Evolutionary conservation across 2,888 invertebrate species (phyloP).

Genomic region (Euproctis similis): DNA sequence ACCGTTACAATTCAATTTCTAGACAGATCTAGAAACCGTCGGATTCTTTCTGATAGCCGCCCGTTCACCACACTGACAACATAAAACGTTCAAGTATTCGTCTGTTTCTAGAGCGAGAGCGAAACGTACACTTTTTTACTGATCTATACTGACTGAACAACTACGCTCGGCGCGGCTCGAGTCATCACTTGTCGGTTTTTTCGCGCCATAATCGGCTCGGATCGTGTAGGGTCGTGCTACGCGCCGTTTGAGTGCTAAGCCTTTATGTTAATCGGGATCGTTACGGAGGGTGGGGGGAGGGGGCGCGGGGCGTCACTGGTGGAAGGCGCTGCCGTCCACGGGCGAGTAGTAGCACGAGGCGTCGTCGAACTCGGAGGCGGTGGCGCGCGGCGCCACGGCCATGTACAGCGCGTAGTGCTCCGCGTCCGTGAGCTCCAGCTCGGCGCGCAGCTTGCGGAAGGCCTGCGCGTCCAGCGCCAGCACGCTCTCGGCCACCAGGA

Average conservation of each 20-base stretch:
- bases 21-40: neutral
- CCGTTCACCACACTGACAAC: neutral
- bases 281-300: too few relatives aligned
- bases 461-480: constrained; percentile 59
- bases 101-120: too few relatives aligned
- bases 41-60: neutral
- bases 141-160: too few relatives aligned
- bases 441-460: constrained; percentile 61
- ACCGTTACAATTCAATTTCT: neutral
- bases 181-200: too few relatives aligned
- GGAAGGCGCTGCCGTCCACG: constrained; percentile 85
- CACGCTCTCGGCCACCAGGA: constrained; percentile 75
- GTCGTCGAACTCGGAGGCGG: constrained; percentile 91
- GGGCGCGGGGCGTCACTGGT: constrained; percentile 20
- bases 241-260: too few relatives aligned
- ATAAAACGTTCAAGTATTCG: neutral
- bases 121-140: too few relatives aligned
- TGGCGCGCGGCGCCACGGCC: constrained; percentile 89
- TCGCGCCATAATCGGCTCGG: too few relatives aligned
- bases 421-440: constrained; percentile 87
- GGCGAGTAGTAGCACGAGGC: constrained; percentile 91
- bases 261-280: too few relatives aligned
- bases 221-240: too few relatives aligned
- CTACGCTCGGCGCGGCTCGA: too few relatives aligned
- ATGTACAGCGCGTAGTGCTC: constrained; percentile 93